Percentiles rank a stretch among this genome's conserved stretches.
These are phyloP conservation scores for Florisuga fusca DNA, from an alignment of 2,797 vertebrate species.

Conservation along the genomic window DNA sequence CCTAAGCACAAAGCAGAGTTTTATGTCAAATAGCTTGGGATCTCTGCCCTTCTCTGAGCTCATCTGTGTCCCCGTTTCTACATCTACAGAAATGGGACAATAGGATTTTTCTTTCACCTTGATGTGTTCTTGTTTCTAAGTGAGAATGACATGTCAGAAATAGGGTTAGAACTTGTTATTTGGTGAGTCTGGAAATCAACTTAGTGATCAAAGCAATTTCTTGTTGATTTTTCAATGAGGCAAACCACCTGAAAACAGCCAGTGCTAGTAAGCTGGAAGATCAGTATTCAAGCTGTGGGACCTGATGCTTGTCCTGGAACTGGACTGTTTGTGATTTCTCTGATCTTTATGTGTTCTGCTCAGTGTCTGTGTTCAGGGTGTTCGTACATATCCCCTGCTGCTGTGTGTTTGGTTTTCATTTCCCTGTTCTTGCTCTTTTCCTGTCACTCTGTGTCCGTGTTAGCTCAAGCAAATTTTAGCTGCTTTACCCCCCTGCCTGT, in stretches of 20 bases:
- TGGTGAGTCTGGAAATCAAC: not conserved
- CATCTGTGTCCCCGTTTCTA: not conserved
- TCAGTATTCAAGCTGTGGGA: slow-evolving; percentile 42
- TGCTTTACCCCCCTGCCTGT: slow-evolving; percentile 2
- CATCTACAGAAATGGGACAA: not conserved
- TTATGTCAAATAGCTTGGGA: not conserved
- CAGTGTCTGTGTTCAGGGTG: not conserved
- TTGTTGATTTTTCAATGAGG: not conserved
- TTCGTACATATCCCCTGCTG: not conserved
- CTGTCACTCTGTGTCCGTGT: not conserved
- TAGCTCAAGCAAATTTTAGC: slow-evolving; percentile 23
- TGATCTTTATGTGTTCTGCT: slow-evolving; percentile 28
- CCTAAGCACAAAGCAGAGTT: not conserved
- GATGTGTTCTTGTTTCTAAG: not conserved
- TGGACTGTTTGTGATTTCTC: not conserved
- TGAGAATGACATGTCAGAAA: not conserved
- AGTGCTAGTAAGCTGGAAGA: not conserved
- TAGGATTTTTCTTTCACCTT: not conserved
- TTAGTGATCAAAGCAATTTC: not conserved
- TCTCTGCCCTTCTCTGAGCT: not conserved
- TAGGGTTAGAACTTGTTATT: not conserved
- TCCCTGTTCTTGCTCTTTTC: not conserved
- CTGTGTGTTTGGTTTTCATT: not conserved
- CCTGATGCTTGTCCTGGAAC: slow-evolving; percentile 48
- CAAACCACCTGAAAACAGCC: not conserved